Conservation (phyloP, 2,113 vertebrate species). For the Pica pica region DNA sequence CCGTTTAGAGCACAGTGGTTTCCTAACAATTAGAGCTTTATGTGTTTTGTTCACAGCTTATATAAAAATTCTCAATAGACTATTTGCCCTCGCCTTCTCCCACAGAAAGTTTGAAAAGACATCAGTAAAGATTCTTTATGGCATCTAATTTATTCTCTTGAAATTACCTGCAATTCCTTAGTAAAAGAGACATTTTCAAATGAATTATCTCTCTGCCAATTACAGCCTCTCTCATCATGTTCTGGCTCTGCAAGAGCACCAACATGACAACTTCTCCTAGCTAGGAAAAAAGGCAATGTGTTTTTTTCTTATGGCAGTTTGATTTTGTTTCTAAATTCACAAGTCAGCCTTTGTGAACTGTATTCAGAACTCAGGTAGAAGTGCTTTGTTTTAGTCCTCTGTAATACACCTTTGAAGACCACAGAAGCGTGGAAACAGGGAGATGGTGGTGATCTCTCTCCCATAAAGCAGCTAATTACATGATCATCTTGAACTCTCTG, state of each 20-base stretch:
- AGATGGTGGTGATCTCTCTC: constrained; percentile 23
- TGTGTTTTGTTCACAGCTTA: constrained; percentile 51
- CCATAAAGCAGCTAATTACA: constrained; percentile 62
- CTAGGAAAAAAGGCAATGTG: background rate
- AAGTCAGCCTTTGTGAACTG: background rate
- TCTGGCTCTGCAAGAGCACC: constrained; percentile 5
- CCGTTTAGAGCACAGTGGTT: constrained; percentile 32
- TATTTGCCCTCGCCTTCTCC: constrained; percentile 41
- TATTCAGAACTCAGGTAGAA: background rate
- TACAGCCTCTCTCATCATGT: background rate
- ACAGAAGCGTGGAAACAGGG: constrained; percentile 9
- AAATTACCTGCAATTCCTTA: constrained; percentile 52
- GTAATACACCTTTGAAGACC: background rate
- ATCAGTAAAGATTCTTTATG: constrained; percentile 45
- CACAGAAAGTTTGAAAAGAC: constrained; percentile 40
- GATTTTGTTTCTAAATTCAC: background rate
- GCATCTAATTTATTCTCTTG: constrained; percentile 39
- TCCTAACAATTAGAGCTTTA: constrained; percentile 60
- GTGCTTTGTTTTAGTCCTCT: background rate
- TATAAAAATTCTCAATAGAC: constrained; percentile 51
- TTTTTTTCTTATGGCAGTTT: background rate
- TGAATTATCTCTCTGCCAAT: constrained; percentile 28
- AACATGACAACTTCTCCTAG: background rate
- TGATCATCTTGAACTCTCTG: constrained; percentile 61
- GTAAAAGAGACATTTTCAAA: constrained; percentile 21